Evolutionary conservation across 2,888 invertebrate species (phyloP), one percentile per base, ranked within the genome.

Genomic region (Globia sparganii): DNA sequence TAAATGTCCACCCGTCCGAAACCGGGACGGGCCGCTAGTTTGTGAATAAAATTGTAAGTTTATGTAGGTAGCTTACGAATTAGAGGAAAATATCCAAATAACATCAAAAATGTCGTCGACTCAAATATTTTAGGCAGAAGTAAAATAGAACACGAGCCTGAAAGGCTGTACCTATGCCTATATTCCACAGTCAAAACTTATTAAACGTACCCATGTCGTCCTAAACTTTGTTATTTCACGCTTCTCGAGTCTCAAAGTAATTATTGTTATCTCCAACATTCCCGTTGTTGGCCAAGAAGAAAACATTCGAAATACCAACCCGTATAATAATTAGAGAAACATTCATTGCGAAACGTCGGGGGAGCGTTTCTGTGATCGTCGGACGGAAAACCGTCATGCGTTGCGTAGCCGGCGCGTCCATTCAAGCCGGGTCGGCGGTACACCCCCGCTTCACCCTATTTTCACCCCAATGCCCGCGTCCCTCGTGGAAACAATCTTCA

Each of bases 401-500:
- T 90, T 89, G 88, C 88, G 88, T 90, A 85, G 89, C 85, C 86
- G 88, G 79, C 90, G 87, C 90, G 90, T 91, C 92, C 92, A 92
- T 92, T 92, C 92, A 92, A 88, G 87, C 31, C 74, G 78, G 89
- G 83, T 68, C 62, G 80, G 76, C 78, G 79, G 34, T 75, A 75
- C 88, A 82, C 90, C 91, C 90, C 90, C 91, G 87, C 87, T 86
- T 88, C 90, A 90, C 90, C 94, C 93, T 91, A 91, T 91, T 89
- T 89, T 81, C 90, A 91, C 94, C 94, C 94, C 91, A 91, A 89
- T 91, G 75, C 84, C 84, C 89, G 86, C 89, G 87, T 90, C 92
- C 92, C 91, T 89, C 89, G 87, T 87, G 90, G 89, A 88, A 90
- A 91, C 88, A 83, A 85, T 82, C 75, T 81, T 91, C 93, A 95